Percentiles rank a stretch among this genome's conserved stretches.
Evolutionary conservation across 2,113 vertebrate species (phyloP).

Genomic region (Ceyx margarethae): DNA sequence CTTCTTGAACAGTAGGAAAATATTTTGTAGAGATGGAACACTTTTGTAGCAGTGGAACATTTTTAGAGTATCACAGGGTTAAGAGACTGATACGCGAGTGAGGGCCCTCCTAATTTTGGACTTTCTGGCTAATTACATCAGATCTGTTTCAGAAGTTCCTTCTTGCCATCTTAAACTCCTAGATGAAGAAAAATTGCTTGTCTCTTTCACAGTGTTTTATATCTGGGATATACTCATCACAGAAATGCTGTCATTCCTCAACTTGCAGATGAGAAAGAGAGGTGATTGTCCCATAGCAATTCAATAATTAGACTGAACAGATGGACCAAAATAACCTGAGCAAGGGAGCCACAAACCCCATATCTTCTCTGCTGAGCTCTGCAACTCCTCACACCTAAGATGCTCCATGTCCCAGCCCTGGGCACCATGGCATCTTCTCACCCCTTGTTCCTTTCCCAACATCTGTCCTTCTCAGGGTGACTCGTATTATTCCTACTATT

Average conservation of each 20-base stretch:
- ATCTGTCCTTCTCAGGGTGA: background rate
- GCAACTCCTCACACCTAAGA: background rate
- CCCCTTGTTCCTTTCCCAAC: background rate
- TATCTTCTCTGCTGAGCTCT: background rate
- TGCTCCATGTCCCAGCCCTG: background rate
- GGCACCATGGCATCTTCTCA: background rate
- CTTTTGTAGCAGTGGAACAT: background rate
- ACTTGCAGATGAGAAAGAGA: background rate
- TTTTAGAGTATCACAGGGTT: background rate
- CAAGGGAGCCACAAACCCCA: fast-evolving
- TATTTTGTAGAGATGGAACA: background rate
- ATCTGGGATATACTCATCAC: background rate
- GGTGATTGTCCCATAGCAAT: background rate
- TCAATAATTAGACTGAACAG: background rate
- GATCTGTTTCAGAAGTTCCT: background rate
- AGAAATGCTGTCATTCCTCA: background rate
- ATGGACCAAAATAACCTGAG: background rate
- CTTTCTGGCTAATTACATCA: background rate
- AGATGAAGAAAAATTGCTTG: background rate
- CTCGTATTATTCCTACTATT: background rate
- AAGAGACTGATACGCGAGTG: background rate
- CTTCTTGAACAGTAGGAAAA: background rate
- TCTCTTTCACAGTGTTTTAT: background rate
- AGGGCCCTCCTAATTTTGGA: background rate
- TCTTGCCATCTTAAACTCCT: background rate